Evolutionary conservation across 1,140 invertebrate species (phyloP).

Genomic region (Panulirus ornatus): DNA sequence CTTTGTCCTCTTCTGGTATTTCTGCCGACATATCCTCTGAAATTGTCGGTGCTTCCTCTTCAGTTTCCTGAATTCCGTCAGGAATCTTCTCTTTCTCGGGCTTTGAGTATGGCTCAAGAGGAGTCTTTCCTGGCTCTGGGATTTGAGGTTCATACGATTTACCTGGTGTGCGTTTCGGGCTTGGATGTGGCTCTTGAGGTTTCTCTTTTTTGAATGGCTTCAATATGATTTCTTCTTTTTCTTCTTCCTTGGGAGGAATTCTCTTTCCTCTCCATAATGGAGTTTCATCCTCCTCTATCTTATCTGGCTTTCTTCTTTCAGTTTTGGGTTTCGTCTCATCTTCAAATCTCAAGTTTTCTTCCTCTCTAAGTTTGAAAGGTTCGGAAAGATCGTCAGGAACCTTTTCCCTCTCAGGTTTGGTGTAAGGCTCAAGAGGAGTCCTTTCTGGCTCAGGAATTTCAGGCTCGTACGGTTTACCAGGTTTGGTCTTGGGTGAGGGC

Average conservation of each 20-base stretch:
- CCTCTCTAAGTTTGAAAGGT: conserved; percentile 31
- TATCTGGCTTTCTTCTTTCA: conserved; percentile 51
- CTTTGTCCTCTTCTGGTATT: conserved; percentile 12
- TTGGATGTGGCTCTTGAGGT: conserved; percentile 75
- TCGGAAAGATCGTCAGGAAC: conserved; percentile 1
- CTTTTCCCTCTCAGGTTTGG: conserved; percentile 52
- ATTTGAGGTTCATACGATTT: conserved; percentile 74
- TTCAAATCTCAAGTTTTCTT: conserved; percentile 22
- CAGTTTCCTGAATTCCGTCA: conserved; percentile 10
- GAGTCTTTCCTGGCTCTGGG: conserved; percentile 58
- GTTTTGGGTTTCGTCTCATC: conserved; percentile 44
- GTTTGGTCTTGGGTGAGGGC: conserved; percentile 78
- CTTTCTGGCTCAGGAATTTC: conserved; percentile 64
- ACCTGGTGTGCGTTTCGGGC: conserved; percentile 78
- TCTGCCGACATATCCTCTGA: not conserved
- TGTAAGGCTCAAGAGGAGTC: conserved; percentile 60
- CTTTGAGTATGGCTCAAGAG: conserved; percentile 67
- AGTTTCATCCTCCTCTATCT: conserved; percentile 45
- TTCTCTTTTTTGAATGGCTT: conserved; percentile 78
- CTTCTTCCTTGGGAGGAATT: conserved; percentile 35
- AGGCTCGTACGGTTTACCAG: conserved; percentile 76
- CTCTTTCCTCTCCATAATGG: conserved; percentile 4
- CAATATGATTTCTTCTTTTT: conserved; percentile 78
- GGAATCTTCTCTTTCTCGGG: conserved; percentile 40
- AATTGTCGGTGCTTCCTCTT: not conserved